Conservation (phyloP, 1,140 invertebrate genomes). For the Orius laevigatus region DNA sequence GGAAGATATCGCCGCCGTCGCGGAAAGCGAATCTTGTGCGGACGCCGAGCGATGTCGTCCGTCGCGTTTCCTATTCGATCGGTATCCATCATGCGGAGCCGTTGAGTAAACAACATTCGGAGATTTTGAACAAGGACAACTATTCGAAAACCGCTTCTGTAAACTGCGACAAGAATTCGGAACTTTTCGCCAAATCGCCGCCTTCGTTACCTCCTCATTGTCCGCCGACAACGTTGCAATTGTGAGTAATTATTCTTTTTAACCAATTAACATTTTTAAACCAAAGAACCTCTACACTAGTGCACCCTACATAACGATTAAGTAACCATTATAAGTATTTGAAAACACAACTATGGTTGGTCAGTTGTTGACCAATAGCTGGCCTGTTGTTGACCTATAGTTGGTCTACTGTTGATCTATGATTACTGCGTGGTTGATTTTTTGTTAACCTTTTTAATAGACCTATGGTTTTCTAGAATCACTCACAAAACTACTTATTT, state of each 20-base stretch:
- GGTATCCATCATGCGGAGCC: constrained; percentile 13
- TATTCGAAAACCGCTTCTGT: neutral
- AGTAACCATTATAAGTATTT: no score
- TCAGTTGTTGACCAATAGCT: no score
- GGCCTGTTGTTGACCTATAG: no score
- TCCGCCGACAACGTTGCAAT: constrained; percentile 19
- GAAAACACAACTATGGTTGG: no score
- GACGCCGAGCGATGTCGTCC: constrained; percentile 15
- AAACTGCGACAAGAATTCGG: neutral
- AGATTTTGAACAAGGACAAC: neutral
- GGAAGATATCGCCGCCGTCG: constrained; percentile 17
- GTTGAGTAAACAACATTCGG: neutral
- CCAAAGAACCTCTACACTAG: no score
- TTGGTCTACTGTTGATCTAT: no score
- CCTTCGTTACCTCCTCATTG: constrained; percentile 17
- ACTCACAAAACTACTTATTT: no score
- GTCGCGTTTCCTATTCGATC: constrained; percentile 8
- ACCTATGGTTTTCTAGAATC: no score
- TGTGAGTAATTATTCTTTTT: constrained; percentile 16
- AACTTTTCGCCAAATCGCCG: constrained; percentile 9
- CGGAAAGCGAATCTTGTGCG: constrained; percentile 13
- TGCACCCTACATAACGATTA: no score
- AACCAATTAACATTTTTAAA: no score
- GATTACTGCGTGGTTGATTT: no score
- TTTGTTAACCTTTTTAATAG: no score